These are phyloP conservation scores for Drosophila nannoptera DNA, from an alignment of 1,140 invertebrate genomes.

Conservation along the genomic window DNA sequence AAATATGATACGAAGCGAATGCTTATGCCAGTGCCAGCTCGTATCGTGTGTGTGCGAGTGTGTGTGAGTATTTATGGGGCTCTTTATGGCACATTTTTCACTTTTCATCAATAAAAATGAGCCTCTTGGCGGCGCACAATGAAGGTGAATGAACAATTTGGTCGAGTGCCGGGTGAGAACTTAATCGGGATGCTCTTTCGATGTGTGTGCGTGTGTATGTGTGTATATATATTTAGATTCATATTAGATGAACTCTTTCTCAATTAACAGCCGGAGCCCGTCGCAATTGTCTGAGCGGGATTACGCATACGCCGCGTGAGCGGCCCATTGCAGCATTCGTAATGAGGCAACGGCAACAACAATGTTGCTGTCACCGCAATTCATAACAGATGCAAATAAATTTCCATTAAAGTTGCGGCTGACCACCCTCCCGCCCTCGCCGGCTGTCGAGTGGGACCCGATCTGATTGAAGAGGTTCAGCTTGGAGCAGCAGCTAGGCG, in stretches of 20 bases:
- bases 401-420: slow-evolving; percentile 62
- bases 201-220: background rate
- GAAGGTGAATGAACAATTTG: slow-evolving; percentile 17
- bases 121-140: slow-evolving; percentile 37
- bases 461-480: slow-evolving; percentile 11
- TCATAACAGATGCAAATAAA: slow-evolving; percentile 75
- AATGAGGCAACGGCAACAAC: slow-evolving; percentile 10
- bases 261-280: slow-evolving; percentile 1
- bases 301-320: slow-evolving; percentile 66
- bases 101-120: slow-evolving; percentile 70
- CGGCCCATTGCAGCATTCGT: background rate
- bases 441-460: background rate
- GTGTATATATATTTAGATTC: too few species aligned
- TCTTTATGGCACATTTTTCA: slow-evolving; percentile 47
- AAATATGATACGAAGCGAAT: slow-evolving; percentile 13
- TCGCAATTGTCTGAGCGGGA: slow-evolving; percentile 10
- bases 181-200: background rate
- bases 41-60: background rate
- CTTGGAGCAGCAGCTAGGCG: background rate
- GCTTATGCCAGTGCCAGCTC: slow-evolving; percentile 27
- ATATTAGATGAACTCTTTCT: background rate
- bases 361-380: slow-evolving; percentile 65
- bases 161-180: slow-evolving; percentile 2
- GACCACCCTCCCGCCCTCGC: background rate
- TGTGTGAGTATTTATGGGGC: background rate